Evolutionary conservation across 1,140 invertebrate species (phyloP), one percentile per base, ranked within the genome.

Genomic region (Scaptomyza hsui): DNA sequence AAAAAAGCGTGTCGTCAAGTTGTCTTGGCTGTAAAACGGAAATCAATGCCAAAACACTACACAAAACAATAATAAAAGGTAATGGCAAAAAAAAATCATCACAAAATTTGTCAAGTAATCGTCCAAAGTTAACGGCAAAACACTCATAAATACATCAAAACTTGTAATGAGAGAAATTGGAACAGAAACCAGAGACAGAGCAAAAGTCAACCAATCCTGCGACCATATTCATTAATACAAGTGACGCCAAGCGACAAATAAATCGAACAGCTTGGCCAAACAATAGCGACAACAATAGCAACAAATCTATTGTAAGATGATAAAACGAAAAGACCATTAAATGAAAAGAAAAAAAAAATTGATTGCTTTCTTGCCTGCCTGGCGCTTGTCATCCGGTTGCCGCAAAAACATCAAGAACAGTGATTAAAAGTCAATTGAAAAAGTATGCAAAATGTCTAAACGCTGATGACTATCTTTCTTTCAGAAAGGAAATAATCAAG

Each of bases 301-400:
- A 47, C 49, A 44, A 56, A 35, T 37, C 51, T 35, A 51, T 56
- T 51, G 26, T 51, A 37, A 32, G 48, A 64, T 10, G 62, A 62
- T 47, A 52, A 47, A 56, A 59, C n/a, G n/a, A 76, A 57, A 32
- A 76, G 80, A 81, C 73, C 76, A 72, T 81, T 67, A 57, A 75
- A 57, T 62, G 63, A 85, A 86, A 83, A 74, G 73, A 82, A 72
- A 65, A 77, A 86, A 86, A 76, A 47, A 72, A 86, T 83, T 85
- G 80, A 85, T 85, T 86, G 80, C 79, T 83, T 82, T 63, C 62
- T 73, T 64, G 60, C 26, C 2, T 4, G 61, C 62, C 62, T 52
- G 76, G 68, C 80, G 80, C 80, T 55, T 53, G 79, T 49, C 79
- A 78, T 74, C 59, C 72, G 75, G 26, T 62, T 21, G 26, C 5